phyloP scores from a whole-genome alignment of 2,113 vertebrate genomes.

The Ochotona princeps region DNA sequence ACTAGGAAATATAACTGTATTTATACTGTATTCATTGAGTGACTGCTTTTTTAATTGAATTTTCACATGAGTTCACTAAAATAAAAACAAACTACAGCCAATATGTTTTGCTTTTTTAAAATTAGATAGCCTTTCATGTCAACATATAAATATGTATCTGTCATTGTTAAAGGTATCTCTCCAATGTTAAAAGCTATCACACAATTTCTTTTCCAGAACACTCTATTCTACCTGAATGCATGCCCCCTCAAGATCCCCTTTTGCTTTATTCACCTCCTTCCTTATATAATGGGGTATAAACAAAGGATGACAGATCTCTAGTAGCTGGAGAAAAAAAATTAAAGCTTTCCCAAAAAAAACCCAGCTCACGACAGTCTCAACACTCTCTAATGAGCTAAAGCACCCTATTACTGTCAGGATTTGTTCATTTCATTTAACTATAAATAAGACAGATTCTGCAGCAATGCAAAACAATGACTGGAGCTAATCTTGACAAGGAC shows the following conservation, averaged over 20 bases:
- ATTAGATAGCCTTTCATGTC: background rate
- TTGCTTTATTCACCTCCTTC: background rate
- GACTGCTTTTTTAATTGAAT: constrained; percentile 39
- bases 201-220: constrained; percentile 23
- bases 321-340: constrained; percentile 2
- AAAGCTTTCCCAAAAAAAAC: background rate
- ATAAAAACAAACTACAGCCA: constrained; percentile 11
- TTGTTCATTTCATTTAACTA: constrained; percentile 78
- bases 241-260: background rate
- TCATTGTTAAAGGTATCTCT: background rate
- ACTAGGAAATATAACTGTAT: background rate
- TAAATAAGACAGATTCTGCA: constrained; percentile 82
- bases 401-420: constrained; percentile 57
- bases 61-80: constrained; percentile 5
- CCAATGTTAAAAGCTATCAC: constrained; percentile 30
- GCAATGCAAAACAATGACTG: constrained; percentile 54
- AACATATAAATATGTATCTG: background rate
- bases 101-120: background rate
- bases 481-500: constrained; percentile 70
- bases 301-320: constrained; percentile 56
- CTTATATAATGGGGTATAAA: constrained; percentile 39
- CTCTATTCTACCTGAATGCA: background rate
- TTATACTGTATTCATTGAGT: background rate
- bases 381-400: constrained; percentile 70
- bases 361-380: constrained; percentile 73